Evolutionary conservation across 2,797 vertebrate genomes (phyloP), one percentile per base, ranked within the genome.

Genomic region (Clarias fuscus): DNA sequence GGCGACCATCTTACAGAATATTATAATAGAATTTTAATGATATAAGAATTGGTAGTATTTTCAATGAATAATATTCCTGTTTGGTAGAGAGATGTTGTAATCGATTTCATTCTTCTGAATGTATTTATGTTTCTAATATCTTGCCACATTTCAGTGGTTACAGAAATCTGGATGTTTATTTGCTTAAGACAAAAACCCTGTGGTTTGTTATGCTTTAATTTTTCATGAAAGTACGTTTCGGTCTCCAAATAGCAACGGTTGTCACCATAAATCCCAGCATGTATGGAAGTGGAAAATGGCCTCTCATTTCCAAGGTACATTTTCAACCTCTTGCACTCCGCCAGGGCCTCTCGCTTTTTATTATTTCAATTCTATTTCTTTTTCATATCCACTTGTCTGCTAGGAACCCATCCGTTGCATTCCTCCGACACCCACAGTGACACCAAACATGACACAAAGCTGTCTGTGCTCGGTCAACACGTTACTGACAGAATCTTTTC

Each of bases 191-290:
- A 91, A 92, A 93, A 91, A 91, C 85, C 87, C 81, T 91, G 92
- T 48, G 93, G 92, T 94, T 94, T 95, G 92, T 94, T 93, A 91
- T 95, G 90, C 89, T 94, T 93, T 90, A 88, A 90, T 93, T 92
- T 93, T 88, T 93, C 86, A 91, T 90, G 77, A 92, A 90, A 92
- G 86, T 92, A 90, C n/a, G 24, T 90, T 91, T 91, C 62, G 43
- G 86, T 88, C 90, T 93, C 90, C 92, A 93, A 94, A 93, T 90
- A 93, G 93, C 91, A 94, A 93, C 88, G 75, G 92, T 92, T 94
- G 93, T 95, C 93, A 94, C 91, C 93, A 93, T 94, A 93, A 95
- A 94, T 93, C 89, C 85, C 40, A 81, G 90, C 89, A 92, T 91
- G 89, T 93, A 93, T 88, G 91, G 88, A 90, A 90, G 86, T 89